A percentile compares a stretch with the other conserved stretches of the same genome.
These are phyloP conservation scores for Parauchenoglanis ngamensis DNA, from an alignment of 2,797 vertebrate genomes.

Conservation along the genomic window DNA sequence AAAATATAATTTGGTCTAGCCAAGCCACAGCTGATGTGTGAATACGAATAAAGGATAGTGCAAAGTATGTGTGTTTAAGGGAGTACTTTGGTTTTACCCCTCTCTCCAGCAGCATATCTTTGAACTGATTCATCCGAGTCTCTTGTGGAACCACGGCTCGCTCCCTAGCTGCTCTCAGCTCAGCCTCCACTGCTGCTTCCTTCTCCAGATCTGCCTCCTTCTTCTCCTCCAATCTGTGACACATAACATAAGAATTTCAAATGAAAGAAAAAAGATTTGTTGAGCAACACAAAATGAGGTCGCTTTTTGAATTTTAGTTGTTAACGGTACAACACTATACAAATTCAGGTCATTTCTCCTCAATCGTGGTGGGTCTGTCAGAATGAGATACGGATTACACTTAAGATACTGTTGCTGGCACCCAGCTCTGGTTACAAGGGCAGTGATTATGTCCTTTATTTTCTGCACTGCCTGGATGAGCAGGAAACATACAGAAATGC, in stretches of 20 bases:
- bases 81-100: conserved; percentile 79
- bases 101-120: conserved; percentile 98
- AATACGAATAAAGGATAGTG: neutral
- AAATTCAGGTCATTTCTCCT: neutral
- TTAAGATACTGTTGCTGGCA: too few species aligned
- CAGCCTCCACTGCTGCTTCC: conserved; percentile 96
- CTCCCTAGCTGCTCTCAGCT: conserved; percentile 95
- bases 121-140: conserved; percentile 96
- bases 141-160: conserved; percentile 95
- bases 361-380: neutral
- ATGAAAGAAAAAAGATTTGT: neutral
- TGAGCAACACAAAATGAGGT: too few species aligned
- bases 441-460: neutral
- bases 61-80: neutral
- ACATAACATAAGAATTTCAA: neutral
- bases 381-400: neutral
- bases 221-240: conserved; percentile 87
- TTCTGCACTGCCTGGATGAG: neutral
- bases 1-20: neutral
- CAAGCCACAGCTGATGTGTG: neutral
- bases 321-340: neutral
- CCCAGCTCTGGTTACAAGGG: neutral
- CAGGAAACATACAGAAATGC: neutral
- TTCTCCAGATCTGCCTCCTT: conserved; percentile 92
- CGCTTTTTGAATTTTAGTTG: neutral